Conservation (phyloP, 2,797 vertebrate species). For the Neomorphus geoffroyi region DNA sequence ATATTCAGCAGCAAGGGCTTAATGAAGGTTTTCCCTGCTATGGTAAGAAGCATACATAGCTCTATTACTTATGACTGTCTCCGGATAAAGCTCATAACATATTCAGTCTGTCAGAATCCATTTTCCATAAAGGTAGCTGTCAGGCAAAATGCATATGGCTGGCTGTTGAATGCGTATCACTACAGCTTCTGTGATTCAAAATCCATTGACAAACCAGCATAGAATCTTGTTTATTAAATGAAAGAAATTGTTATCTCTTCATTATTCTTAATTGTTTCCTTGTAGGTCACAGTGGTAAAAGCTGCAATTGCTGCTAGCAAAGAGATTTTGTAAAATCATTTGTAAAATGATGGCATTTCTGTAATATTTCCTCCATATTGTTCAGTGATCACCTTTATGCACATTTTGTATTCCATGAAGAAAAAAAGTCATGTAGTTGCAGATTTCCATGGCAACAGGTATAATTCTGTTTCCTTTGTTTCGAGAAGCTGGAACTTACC, state of each 20-base stretch:
- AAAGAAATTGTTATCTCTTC: neutral
- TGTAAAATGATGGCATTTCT: neutral
- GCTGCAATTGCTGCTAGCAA: neutral
- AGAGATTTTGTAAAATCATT: neutral
- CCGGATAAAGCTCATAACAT: constrained; percentile 26
- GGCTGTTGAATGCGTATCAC: neutral
- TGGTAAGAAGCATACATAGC: neutral
- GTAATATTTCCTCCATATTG: neutral
- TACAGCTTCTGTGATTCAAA: neutral
- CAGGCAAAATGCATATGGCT: neutral
- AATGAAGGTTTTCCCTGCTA: neutral
- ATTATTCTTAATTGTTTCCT: neutral
- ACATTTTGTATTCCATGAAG: neutral
- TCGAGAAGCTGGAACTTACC: neutral
- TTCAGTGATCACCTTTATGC: neutral
- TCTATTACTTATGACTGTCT: neutral
- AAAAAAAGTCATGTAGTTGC: neutral
- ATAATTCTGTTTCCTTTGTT: constrained; percentile 34
- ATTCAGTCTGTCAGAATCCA: constrained; percentile 24
- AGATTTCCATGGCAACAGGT: constrained; percentile 41
- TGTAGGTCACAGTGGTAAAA: neutral
- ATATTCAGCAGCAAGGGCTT: neutral
- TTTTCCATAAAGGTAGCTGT: constrained; percentile 48
- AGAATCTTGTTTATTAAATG: neutral
- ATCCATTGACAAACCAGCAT: neutral